Base-by-base conservation (phyloP, 2,797 vertebrate genomes). In the Uromys caudimaculatus region DNA sequence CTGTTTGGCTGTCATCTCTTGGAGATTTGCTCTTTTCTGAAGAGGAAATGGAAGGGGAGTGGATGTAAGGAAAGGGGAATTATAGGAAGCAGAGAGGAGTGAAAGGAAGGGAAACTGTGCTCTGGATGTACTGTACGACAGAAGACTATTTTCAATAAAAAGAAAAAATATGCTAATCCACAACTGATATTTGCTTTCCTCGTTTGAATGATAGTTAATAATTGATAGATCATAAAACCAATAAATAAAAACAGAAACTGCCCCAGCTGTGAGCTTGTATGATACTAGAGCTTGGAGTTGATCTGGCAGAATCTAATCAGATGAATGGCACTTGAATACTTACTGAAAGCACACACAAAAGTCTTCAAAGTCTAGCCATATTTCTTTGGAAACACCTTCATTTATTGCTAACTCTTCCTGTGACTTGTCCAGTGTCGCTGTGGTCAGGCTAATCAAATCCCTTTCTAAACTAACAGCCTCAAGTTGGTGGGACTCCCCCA, bases 321-420 rank as follows among this genome's bases (percentile, higher is more conserved):
- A 50, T 56, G 54, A 78, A 16, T 41, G 17, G 47, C 23, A 52
- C 21, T 27, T 27, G 27, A 32, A 78, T 95, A 91, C 99, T 99
- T 98, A 99, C 99, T 99, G 99, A 98, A 99, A 99, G 97, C 99
- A 99, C 95, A 99, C 98, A 95, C 98, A 98, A 97, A 99, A 99
- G 97, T 99, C 99, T 83, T 99, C 98, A 97, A 99, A 98, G 93
- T 99, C 98, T 93, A 99, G 97, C 99, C 99, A 99, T 50, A 98
- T 99, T 98, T 99, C 98, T 96, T 97, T 98, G 79, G 99, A 98
- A 90, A 97, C 27, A 0, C 96, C 76, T 92, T 95, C 98, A 1
- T 94, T 94, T 91, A 98, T 95, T 85, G 96, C 91, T 1, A 95
- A 21, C 58, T 97, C 97, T 24, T 98, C 98, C 58, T 98, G 97